Evolutionary conservation across 2,888 invertebrate genomes (phyloP), one percentile per base, ranked within the genome.

Genomic region (Odontomyia ornata): DNA sequence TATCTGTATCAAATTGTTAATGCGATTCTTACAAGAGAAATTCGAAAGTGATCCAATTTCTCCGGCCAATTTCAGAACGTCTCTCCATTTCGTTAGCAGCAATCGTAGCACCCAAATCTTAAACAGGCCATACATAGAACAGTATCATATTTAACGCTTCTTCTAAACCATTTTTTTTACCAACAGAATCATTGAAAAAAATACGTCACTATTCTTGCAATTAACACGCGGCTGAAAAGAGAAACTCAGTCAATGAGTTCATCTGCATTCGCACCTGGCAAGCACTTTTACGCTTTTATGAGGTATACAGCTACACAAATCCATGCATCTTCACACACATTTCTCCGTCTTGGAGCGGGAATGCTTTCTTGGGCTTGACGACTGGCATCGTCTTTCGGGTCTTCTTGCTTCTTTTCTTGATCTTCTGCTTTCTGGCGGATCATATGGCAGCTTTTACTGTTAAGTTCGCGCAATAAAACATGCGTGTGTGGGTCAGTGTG

Each of bases 401-500:
- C 23, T 60, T 60, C 25, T 7, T 25, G 21, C 60, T 60, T 60
- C 23, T 23, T 60, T 60, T 60, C 60, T 60, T 60, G 60, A 60
- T 60, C 60, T 60, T 46, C 30, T 1, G 47, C 69, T 69, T 67
- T 30, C 18, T n/a, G 65, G n/a, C 18, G 2, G 56, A 72, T 72
- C 72, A 72, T 72, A 72, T 72, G 52, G 72, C 43, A 18, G 65
- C 69, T 72, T 72, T 72, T 72, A 72, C 72, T 72, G 72, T 72
- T 72, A 72, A 52, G 21, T 56, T 56, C 72, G 56, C 56, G 72
- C 72, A 56, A 27, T 72, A 56, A 52, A 72, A 30, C 28, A 72
- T 56, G 56, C 72, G 72, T 56, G 72, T 72, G 72, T 72, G 72
- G 72, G 72, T 72, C 72, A 72, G 56, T 72, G 56, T 72, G 72